Conservation (phyloP, 2,797 vertebrate genomes). For the Cossypha caffra region DNA sequence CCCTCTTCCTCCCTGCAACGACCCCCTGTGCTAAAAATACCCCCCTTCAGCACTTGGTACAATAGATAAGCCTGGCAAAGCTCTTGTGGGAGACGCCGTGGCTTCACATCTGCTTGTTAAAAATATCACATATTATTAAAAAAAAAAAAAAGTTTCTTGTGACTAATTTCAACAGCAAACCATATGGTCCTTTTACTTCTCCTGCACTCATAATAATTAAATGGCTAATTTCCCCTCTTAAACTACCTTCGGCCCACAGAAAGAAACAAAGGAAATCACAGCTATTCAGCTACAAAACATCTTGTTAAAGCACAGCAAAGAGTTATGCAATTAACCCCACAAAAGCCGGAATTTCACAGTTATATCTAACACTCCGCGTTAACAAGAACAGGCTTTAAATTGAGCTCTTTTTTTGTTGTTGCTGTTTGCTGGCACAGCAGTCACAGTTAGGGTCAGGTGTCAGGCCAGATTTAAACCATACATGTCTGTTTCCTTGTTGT, state of each 20-base stretch:
- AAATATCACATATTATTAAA: slow-evolving; percentile 77
- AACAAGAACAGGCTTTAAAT: slow-evolving; percentile 36
- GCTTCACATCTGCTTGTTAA: slow-evolving; percentile 74
- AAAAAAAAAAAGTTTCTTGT: slow-evolving; percentile 76
- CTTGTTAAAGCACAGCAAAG: slow-evolving; percentile 71
- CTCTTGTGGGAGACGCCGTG: slow-evolving; percentile 63
- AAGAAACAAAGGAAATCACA: slow-evolving; percentile 76
- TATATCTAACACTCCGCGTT: slow-evolving; percentile 47
- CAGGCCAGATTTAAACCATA: slow-evolving; percentile 59
- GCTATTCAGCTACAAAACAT: slow-evolving; percentile 64
- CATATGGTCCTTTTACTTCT: slow-evolving; percentile 77
- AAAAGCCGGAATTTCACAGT: slow-evolving; percentile 70
- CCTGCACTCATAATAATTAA: slow-evolving; percentile 74
- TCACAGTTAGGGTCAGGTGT: slow-evolving; percentile 50
- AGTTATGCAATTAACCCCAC: slow-evolving; percentile 61
- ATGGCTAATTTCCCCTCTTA: slow-evolving; percentile 72
- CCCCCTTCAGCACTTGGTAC: slow-evolving; percentile 4
- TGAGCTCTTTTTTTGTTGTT: slow-evolving; percentile 9
- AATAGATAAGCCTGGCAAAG: slow-evolving; percentile 61
- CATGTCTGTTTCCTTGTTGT: slow-evolving; percentile 35
- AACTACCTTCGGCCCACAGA: slow-evolving; percentile 59
- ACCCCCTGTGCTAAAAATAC: slow-evolving; percentile 30
- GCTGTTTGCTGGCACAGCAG: slow-evolving; percentile 51
- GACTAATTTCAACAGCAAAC: slow-evolving; percentile 77
- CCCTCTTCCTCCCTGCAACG: neutral